These are phyloP conservation scores for Drosophila melanica DNA, from an alignment of 1,140 invertebrate species.

Conservation along the genomic window DNA sequence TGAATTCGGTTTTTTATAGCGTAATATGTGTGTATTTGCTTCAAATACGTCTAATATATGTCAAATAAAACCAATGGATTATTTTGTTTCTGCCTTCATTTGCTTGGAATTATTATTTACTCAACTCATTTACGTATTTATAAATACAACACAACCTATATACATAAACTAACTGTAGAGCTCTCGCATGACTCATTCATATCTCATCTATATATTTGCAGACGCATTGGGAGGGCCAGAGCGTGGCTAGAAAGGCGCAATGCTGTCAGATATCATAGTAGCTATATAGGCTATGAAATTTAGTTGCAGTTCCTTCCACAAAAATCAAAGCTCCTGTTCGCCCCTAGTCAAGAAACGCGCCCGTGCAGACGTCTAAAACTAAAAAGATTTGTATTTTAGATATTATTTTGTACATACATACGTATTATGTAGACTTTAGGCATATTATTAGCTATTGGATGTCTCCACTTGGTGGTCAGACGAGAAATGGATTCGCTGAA, in stretches of 20 bases:
- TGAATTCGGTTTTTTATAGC: conserved; percentile 4
- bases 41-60: neutral
- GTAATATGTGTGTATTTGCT: conserved; percentile 4
- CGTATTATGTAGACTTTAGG: conserved; percentile 38
- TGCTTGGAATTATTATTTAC: conserved; percentile 8
- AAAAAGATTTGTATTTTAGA: conserved; percentile 67
- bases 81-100: conserved; percentile 11
- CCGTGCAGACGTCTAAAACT: conserved; percentile 52
- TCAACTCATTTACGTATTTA: neutral
- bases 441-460: conserved; percentile 48
- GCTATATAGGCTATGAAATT: conserved; percentile 52
- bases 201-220: conserved; percentile 81
- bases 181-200: conserved; percentile 61
- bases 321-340: conserved; percentile 60
- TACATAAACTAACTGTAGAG: conserved; percentile 24
- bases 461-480: conserved; percentile 60
- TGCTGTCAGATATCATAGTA: conserved; percentile 82
- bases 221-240: conserved; percentile 75
- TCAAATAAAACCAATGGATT: conserved; percentile 27
- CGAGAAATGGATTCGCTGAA: conserved; percentile 43
- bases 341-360: conserved; percentile 61
- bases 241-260: conserved; percentile 74
- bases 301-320: conserved; percentile 65
- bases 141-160: neutral
- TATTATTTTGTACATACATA: conserved; percentile 72